Base-by-base conservation (phyloP, 1,140 invertebrate genomes). In the Stratiolaelaps scimitus region DNA sequence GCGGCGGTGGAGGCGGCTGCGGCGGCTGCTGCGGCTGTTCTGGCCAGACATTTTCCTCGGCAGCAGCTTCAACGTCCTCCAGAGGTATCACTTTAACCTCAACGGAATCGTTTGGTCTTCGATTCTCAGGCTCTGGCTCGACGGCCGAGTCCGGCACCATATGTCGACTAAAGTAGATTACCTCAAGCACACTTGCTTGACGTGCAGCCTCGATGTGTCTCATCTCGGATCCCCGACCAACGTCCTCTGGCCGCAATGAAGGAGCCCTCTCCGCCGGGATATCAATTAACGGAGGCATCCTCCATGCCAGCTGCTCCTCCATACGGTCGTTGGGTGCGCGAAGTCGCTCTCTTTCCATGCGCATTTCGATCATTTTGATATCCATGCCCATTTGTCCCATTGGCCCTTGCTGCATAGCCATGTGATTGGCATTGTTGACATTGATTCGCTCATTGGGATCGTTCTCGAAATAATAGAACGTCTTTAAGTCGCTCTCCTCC, bases 381-480 rank as follows among this genome's bases (percentile, higher is more conserved):
- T 26, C 17, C 47, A 53, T 19, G 15, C 29, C 64, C 45, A 20
- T 45, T 19, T 48, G 47, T 15, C 26, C 56, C 29, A 40, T 53
- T 0, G 40, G 46, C 47, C 60, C 34, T 47, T 26, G 20, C 30
- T 56, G 40, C 46, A 48, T 64, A 40, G 34, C 34, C 34, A 40
- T 40, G 23, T 60, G 53, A 67, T 26, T 48, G 5, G 40, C 26
- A 23, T 64, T 60, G 23, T 60, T 60, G 53, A 60, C 53, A 26
- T 60, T 60, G 15, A 60, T 60, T 73, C 91, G 82, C 78, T 95
- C 91, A 2, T 85, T 92, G 77, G 93, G 90, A 76, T 95, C 91
- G 46, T 93, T 75, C 75, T 93, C 89, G 75, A 96, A 96, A 72
- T 85, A 92, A 70, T 84, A 83, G 46, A 90, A 80, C 68, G 87